Evolutionary conservation across 2,888 invertebrate genomes (phyloP), one percentile per base, ranked within the genome.

Genomic region (Barypeithes pellucidus): DNA sequence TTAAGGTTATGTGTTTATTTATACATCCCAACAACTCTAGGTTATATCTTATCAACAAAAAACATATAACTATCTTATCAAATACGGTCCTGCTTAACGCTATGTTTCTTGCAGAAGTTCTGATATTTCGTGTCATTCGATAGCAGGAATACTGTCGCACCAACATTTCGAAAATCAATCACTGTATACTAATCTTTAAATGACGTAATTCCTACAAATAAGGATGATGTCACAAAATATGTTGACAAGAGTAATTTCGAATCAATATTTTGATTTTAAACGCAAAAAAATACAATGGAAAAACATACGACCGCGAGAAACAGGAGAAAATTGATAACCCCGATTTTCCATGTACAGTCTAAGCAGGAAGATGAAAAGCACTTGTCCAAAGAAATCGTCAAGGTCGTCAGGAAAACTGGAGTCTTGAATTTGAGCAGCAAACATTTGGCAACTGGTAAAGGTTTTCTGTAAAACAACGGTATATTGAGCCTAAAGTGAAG

Each of bases 401-500:
- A 95, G 86, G 90, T 91, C 77, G 95, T 95, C 3, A 90, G 95
- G 81, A 92, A 91, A 82, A 92, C 93, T 76, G 96, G 97, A 18
- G 90, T 92, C 78, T 87, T 97, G 47, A 94, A 93, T 88, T 88
- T 97, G 79, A 91, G 94, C 69, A 92, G 92, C 77, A 90, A 90
- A 82, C 94, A 92, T 79, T 86, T 95, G 78, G 89, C 90, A 59
- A 88, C 90, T 86, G 94, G 96, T 94, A 86, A 84, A 16, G 18
- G 8, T 16, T 45, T 43, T 16, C 16, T 43, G n/a, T 16, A 41
- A 18, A 43, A 62, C 45, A 29, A 29, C 43, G 5, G 14, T 43
- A 29, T 16, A 43, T 1, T 3, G 11, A 5, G 16, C n/a, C 16
- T 16, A 22, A 16, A 33, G 14, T 18, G 0, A n/a, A 16, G 2